These are phyloP conservation scores for Reticulitermes lucifugus DNA, from an alignment of 2,888 invertebrate genomes.

Conservation along the genomic window DNA sequence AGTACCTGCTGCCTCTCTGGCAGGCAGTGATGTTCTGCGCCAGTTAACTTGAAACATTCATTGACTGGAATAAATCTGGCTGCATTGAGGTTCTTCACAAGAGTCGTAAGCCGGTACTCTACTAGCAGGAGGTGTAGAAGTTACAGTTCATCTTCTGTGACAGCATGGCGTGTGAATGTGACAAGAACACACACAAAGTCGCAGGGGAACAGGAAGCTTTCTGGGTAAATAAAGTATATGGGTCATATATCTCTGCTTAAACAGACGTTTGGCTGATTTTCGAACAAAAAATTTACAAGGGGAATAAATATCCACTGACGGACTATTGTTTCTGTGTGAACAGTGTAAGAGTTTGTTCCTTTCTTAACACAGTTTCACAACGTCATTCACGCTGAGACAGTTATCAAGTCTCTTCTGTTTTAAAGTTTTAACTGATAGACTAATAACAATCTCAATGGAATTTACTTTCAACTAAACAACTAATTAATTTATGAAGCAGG, in stretches of 20 bases:
- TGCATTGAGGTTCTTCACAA: background rate
- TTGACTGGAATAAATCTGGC: constrained; percentile 16
- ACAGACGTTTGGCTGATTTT: background rate
- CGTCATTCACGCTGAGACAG: no score
- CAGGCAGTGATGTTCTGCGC: no score
- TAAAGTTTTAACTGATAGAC: no score
- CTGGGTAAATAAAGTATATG: constrained; percentile 2
- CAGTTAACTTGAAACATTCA: background rate
- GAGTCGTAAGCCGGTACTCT: background rate
- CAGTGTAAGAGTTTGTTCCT: no score
- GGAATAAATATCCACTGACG: no score
- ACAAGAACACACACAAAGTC: constrained; percentile 2
- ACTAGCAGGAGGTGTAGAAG: background rate
- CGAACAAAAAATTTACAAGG: background rate
- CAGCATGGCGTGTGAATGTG: background rate
- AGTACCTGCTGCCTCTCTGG: no score
- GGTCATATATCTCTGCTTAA: constrained; percentile 8
- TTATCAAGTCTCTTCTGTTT: no score
- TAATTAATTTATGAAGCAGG: no score
- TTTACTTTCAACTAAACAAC: no score
- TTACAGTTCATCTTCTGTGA: background rate
- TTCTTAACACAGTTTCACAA: no score
- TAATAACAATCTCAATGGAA: no score
- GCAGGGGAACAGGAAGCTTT: background rate
- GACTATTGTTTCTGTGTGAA: no score